Conservation (phyloP, 2,797 vertebrate species). For the Poeciliopsis paucimaculata region DNA sequence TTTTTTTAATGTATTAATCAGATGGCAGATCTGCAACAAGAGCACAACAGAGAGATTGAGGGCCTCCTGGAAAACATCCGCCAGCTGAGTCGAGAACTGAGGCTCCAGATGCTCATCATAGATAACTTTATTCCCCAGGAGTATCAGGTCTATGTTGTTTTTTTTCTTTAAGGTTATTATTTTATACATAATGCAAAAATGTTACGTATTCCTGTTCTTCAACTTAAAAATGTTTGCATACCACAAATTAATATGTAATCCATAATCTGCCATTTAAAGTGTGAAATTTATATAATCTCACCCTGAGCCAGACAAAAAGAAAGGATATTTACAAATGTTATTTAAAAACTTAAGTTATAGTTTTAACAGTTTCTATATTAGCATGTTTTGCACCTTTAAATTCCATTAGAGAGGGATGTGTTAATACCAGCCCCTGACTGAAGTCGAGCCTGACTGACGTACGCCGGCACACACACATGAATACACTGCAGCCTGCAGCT, state of each 20-base stretch:
- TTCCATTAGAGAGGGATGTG: neutral
- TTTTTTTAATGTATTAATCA: slow-evolving; percentile 55
- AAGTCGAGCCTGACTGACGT: neutral
- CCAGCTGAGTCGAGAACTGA: slow-evolving; percentile 95
- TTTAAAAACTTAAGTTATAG: neutral
- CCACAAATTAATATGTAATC: neutral
- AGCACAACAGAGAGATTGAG: slow-evolving; percentile 97
- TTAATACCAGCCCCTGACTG: neutral
- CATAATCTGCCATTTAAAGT: neutral
- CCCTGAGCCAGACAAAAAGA: neutral
- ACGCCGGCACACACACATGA: neutral
- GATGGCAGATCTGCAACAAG: slow-evolving; percentile 98
- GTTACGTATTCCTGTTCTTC: neutral
- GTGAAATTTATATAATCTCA: neutral
- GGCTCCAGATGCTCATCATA: slow-evolving; percentile 98
- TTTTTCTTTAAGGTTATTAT: neutral
- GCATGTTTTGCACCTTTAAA: neutral
- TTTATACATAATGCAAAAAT: neutral
- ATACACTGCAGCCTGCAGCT: neutral
- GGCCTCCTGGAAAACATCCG: slow-evolving; percentile 96
- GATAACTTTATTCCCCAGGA: slow-evolving; percentile 98
- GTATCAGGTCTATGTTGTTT: slow-evolving; percentile 83
- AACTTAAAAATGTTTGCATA: neutral
- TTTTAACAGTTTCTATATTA: neutral
- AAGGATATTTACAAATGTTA: neutral